Evolutionary conservation across 2,113 vertebrate species (phyloP), one percentile per base, ranked within the genome.

Genomic region (Tachycineta bicolor): DNA sequence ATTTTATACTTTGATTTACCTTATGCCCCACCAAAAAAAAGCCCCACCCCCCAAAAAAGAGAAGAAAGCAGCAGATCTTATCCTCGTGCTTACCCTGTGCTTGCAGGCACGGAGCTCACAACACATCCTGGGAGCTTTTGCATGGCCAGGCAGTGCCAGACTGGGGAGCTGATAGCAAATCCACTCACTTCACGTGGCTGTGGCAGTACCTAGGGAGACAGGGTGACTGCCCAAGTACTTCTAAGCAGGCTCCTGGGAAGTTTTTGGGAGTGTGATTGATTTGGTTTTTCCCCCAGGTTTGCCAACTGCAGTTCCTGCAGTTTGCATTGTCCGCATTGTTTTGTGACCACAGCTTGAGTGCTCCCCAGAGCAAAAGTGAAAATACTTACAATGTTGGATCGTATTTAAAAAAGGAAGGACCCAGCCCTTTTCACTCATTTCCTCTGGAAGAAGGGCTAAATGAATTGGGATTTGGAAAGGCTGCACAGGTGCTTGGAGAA

Each of bases 301-400:
- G 69, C 7, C 34, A 28, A 4, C 47, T 46, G 58, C 37, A 16
- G 3, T 12, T 28, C 15, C 31, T 29, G 60, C 19, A 23, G 12
- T 41, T 16, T 12, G 4, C 2, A 8, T 20, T 3, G 3, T 8
- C 18, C 20, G 4, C 6, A 1, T 2, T 18, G 5, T 3, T 31
- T 23, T 5, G 6, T 5, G 6, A 0, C 2, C 2, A 1, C 1
- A 4, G 11, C 5, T 46, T 41, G 22, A 23, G 5, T 12, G 1
- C 0, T 19, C 44, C 44, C 19, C 8, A 8, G 58, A 82, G 0
- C 1, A 89, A 96, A 96, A 96, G 26, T 43, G 62, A 80, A 96
- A 95, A 52, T 65, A 43, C 43, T 43, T 37, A 37, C 37, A 37
- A 37, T 37, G 37, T 10, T 37, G 37, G 37, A 37, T 37, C 37